phyloP scores from a whole-genome alignment of 1,140 invertebrate species.

The Lamellibrachia luymesi region DNA sequence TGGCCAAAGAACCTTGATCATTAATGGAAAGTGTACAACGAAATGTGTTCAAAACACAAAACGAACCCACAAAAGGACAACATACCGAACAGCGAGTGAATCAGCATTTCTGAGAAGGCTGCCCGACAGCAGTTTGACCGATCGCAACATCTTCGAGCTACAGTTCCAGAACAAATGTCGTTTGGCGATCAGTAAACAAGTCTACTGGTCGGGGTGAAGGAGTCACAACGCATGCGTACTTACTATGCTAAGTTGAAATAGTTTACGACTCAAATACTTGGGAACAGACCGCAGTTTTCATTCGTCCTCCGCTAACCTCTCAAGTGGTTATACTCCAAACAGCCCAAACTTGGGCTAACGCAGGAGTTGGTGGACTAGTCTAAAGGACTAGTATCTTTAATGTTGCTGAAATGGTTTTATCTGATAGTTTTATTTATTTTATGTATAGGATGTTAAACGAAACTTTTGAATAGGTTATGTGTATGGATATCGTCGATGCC shows the following conservation, averaged over 20 bases:
- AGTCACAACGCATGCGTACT: background rate
- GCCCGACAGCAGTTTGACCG: background rate
- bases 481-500: too few relatives aligned
- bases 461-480: too few relatives aligned
- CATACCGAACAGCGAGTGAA: background rate
- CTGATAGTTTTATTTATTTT: too few relatives aligned
- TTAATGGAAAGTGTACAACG: background rate
- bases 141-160: background rate
- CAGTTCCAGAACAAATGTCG: background rate
- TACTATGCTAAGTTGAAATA: background rate
- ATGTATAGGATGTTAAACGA: too few relatives aligned
- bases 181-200: slow-evolving; percentile 4
- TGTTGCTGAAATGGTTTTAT: too few relatives aligned
- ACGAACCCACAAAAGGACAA: background rate
- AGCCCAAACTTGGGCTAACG: too few relatives aligned
- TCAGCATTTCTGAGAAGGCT: background rate
- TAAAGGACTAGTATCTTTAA: too few relatives aligned
- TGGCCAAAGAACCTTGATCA: background rate
- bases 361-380: too few relatives aligned
- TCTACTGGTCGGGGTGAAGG: background rate
- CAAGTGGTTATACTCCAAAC: background rate
- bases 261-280: background rate
- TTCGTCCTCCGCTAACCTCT: background rate
- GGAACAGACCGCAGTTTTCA: background rate
- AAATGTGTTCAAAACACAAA: background rate